phyloP scores from a whole-genome alignment of 2,797 vertebrate species.

The Xerus rutilus region DNA sequence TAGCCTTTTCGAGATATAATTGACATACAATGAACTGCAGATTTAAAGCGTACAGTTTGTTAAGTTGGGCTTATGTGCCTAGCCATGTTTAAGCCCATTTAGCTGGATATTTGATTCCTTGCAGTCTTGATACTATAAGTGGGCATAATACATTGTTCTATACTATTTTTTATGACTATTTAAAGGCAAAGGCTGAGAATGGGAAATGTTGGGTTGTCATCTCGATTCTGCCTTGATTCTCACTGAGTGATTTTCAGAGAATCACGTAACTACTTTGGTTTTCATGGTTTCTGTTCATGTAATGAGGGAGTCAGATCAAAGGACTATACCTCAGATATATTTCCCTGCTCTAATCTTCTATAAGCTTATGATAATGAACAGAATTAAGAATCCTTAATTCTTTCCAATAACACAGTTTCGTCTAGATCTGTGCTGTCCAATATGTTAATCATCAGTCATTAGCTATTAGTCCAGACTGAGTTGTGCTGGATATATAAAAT shows the following conservation, averaged over 20 bases:
- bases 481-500: not conserved
- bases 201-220: not conserved
- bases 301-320: not conserved
- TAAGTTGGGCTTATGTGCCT: not conserved
- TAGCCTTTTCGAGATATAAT: not conserved
- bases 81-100: not conserved
- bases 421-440: not conserved
- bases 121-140: not conserved
- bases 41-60: not conserved
- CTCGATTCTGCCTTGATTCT: not conserved
- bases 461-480: not conserved
- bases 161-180: not conserved
- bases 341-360: not conserved
- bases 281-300: not conserved
- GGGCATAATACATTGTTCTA: not conserved
- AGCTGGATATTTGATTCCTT: not conserved
- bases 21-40: not conserved
- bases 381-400: not conserved
- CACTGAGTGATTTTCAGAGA: constrained; percentile 22
- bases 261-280: not conserved
- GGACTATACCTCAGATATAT: not conserved
- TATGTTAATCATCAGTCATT: not conserved
- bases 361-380: not conserved
- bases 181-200: not conserved
- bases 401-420: not conserved